Evolutionary conservation across 2,113 vertebrate species (phyloP).

Genomic region (Cynoglossus semilaevis): DNA sequence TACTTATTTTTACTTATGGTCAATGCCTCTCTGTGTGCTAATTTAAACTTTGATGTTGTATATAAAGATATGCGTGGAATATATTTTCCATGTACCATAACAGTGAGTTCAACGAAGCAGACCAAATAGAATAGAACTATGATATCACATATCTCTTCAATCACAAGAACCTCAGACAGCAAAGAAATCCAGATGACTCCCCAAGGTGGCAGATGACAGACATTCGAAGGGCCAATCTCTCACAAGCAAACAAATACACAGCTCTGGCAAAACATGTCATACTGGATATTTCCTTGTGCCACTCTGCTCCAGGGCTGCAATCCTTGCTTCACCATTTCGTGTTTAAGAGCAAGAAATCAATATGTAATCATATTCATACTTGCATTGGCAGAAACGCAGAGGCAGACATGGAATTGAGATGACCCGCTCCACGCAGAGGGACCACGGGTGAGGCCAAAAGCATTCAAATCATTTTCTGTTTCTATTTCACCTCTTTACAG

Average conservation of each 20-base stretch:
- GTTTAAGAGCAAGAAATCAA: conserved; percentile 60
- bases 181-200: conserved; percentile 46
- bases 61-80: too few relatives aligned
- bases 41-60: too few relatives aligned
- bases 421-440: conserved; percentile 29
- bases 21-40: too few relatives aligned
- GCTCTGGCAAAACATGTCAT: conserved; percentile 35
- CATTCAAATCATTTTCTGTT: conserved; percentile 33
- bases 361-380: conserved; percentile 60
- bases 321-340: conserved; percentile 39
- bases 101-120: too few relatives aligned
- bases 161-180: conserved; percentile 13
- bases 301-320: conserved; percentile 32
- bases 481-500: conserved; percentile 18
- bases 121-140: neutral
- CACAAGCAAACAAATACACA: conserved; percentile 65
- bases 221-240: conserved; percentile 46
- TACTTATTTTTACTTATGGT: too few relatives aligned
- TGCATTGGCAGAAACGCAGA: conserved; percentile 39
- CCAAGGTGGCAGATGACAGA: conserved; percentile 44
- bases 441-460: conserved; percentile 22
- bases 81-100: too few relatives aligned
- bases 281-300: conserved; percentile 48
- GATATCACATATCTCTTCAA: conserved; percentile 18
- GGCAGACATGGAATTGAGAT: conserved; percentile 47